Evolutionary conservation across 2,113 vertebrate species (phyloP).

Genomic region (Phoxinus phoxinus): DNA sequence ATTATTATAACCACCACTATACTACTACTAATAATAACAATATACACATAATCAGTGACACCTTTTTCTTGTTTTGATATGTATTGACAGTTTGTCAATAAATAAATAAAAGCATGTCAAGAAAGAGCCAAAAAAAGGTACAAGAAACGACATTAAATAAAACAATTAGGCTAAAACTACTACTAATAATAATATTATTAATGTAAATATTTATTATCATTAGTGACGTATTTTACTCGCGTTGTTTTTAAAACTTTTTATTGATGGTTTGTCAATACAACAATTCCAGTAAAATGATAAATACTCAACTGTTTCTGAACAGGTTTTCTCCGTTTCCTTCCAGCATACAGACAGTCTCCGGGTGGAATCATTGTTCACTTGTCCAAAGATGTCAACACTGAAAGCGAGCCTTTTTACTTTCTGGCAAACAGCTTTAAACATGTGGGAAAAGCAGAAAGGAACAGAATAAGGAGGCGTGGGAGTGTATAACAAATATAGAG

Average conservation of each 20-base stretch:
- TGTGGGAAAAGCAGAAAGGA: not conserved
- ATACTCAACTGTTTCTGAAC: conserved; percentile 85
- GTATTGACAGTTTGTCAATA: no score
- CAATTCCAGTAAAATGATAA: not conserved
- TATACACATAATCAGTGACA: no score
- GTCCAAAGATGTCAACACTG: not conserved
- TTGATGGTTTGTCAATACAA: not conserved
- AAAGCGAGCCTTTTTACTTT: not conserved
- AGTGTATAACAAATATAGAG: not conserved
- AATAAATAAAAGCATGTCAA: no score
- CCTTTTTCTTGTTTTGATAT: no score
- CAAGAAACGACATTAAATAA: no score
- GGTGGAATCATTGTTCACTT: conserved; percentile 81
- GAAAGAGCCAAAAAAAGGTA: no score
- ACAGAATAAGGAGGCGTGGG: not conserved
- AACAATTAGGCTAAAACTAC: no score
- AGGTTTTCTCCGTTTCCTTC: conserved; percentile 84
- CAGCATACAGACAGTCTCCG: conserved; percentile 83
- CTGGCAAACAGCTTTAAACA: not conserved
- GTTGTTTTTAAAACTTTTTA: not conserved
- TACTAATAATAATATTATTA: not conserved
- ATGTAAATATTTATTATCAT: not conserved
- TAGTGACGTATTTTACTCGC: not conserved
- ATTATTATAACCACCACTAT: no score
- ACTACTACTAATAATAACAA: no score